Conservation (phyloP, 1,140 invertebrate genomes). For the Parasteatoda tepidariorum region DNA sequence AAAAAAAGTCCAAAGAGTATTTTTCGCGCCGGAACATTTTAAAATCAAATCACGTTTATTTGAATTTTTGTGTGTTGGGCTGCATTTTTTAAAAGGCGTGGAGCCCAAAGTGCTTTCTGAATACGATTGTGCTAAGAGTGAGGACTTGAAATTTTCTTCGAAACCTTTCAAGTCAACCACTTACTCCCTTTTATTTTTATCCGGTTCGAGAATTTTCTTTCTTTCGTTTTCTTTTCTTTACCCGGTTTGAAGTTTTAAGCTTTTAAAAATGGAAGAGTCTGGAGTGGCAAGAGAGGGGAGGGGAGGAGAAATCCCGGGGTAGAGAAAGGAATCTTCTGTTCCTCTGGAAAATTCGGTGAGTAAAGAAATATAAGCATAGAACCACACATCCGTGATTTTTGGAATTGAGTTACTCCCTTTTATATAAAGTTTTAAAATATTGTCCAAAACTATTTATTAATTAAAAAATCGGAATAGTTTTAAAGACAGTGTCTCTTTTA, state of each 20-base stretch:
- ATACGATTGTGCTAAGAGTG: conserved; percentile 49
- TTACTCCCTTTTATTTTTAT: conserved; percentile 37
- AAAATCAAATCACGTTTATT: conserved; percentile 58
- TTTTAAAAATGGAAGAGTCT: conserved; percentile 21
- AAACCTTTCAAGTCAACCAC: conserved; percentile 29
- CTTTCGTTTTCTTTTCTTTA: neutral
- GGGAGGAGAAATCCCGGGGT: neutral
- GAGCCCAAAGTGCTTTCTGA: conserved; percentile 51
- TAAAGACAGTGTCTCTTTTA: no score
- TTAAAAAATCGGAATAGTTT: no score
- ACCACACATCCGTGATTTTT: no score
- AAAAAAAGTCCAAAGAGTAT: conserved; percentile 19
- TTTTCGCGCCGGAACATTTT: conserved; percentile 47
- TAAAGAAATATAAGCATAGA: neutral
- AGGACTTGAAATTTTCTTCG: conserved; percentile 39
- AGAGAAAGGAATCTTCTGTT: neutral
- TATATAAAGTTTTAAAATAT: no score
- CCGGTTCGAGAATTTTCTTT: neutral
- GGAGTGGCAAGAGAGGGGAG: neutral
- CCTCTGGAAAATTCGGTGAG: neutral
- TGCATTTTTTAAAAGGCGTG: neutral
- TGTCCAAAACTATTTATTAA: no score
- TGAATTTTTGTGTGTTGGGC: conserved; percentile 52
- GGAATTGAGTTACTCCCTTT: no score
- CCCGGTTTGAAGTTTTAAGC: conserved; percentile 6